Evolutionary conservation across 2,797 vertebrate genomes (phyloP), one percentile per base, ranked within the genome.

Genomic region (Chloroceryle amazona): DNA sequence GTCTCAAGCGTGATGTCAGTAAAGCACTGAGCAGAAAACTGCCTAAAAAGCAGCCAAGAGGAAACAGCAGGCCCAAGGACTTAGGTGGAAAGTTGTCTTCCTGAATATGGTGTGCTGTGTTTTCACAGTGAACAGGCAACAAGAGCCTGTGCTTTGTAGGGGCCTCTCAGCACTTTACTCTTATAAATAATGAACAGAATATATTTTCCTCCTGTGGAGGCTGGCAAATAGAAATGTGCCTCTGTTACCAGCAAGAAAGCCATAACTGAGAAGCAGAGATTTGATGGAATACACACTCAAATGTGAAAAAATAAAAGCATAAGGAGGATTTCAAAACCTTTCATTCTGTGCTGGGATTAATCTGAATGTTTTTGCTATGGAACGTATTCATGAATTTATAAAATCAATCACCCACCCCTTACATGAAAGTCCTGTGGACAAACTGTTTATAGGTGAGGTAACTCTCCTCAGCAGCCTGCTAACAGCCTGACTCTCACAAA

Each of bases 161-260:
- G 33, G 68, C 67, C 54, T 89, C 73, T 89, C 78, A 94, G 83
- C 93, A 86, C 90, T 96, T 96, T 73, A 75, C 21, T 73, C 80
- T 91, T 86, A 95, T 94, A 95, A 95, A 97, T 96, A 94, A 97
- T 96, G 89, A 94, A 96, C 62, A 91, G 83, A 91, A 91, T 94
- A 28, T 85, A 81, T 94, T 96, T 96, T 91, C 81, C 44, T 95
- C 46, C 41, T 76, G 44, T 80, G 73, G 70, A 68, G 31, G 44
- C 28, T 95, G 76, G 82, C 86, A 89, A 86, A 92, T 67, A 87
- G 63, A 85, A 86, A 90, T 80, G 70, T 47, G 62, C 46, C 26
- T 91, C 61, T 92, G 26, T 76, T 94, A 79, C 49, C 90, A 96
- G 81, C 66, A 81, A 87, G 67, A 63, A 96, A 66, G 70, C 51